phyloP scores from a whole-genome alignment of 2,888 invertebrate species.

The Epinotia ramella region DNA sequence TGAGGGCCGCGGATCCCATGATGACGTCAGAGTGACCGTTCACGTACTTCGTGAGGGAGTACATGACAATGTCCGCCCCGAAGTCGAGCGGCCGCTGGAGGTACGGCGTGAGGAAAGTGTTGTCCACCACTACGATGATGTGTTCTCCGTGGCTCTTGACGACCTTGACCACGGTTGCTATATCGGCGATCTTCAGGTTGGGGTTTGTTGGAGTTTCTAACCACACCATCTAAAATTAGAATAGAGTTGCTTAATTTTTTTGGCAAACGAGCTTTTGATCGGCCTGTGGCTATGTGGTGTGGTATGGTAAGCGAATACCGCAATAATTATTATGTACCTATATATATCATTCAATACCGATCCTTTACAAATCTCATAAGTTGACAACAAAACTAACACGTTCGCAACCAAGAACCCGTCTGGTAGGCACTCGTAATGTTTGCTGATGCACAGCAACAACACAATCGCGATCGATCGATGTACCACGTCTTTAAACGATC shows the following conservation, averaged over 20 bases:
- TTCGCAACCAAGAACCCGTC: no score
- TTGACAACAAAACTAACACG: no score
- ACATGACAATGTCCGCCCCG: conserved; percentile 96
- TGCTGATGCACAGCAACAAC: no score
- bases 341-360: no score
- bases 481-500: no score
- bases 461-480: no score
- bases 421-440: no score
- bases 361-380: no score
- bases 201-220: conserved; percentile 99
- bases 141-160: conserved; percentile 82
- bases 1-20: conserved; percentile 95
- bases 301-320: no score
- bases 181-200: conserved; percentile 94
- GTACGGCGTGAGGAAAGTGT: conserved; percentile 96
- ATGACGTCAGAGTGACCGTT: conserved; percentile 99
- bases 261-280: background rate
- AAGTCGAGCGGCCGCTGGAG: conserved; percentile 95
- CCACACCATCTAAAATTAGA: conserved; percentile 91
- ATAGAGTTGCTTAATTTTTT: background rate
- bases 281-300: no score
- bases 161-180: conserved; percentile 87
- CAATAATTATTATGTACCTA: no score
- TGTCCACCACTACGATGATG: conserved; percentile 93
- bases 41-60: conserved; percentile 98